Conservation (phyloP, 1,140 invertebrate genomes). For the Sminthurides bifidus region DNA sequence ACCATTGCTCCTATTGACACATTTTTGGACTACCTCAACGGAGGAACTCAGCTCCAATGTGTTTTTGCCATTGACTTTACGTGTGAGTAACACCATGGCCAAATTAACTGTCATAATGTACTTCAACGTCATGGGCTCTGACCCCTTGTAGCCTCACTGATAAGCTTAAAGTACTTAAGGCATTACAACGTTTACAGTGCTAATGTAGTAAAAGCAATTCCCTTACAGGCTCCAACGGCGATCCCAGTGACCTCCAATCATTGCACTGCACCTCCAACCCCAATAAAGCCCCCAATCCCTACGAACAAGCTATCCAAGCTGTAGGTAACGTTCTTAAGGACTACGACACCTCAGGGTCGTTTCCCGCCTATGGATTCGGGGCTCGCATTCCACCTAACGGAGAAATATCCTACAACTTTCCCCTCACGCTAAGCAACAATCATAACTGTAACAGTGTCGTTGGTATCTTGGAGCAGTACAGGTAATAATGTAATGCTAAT, state of each 20-base stretch:
- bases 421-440: slow-evolving; percentile 46
- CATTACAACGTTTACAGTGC: no score
- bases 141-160: background rate
- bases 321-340: slow-evolving; percentile 54
- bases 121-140: background rate
- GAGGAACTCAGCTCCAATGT: slow-evolving; percentile 43
- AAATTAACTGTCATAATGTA: background rate
- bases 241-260: background rate
- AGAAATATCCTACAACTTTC: slow-evolving; percentile 47
- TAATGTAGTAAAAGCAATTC: background rate
- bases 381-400: slow-evolving; percentile 44
- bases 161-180: background rate
- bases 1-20: slow-evolving; percentile 35
- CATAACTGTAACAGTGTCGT: slow-evolving; percentile 44
- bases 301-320: slow-evolving; percentile 46
- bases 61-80: slow-evolving; percentile 55
- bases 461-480: slow-evolving; percentile 37
- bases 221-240: background rate
- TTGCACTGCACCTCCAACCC: background rate
- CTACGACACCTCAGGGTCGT: slow-evolving; percentile 46
- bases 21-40: slow-evolving; percentile 49
- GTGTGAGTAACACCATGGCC: slow-evolving; percentile 33
- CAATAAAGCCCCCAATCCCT: slow-evolving; percentile 40
- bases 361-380: slow-evolving; percentile 48
- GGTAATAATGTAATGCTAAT: no score